phyloP scores from a whole-genome alignment of 2,113 vertebrate species.

The Ceratotherium simum region DNA sequence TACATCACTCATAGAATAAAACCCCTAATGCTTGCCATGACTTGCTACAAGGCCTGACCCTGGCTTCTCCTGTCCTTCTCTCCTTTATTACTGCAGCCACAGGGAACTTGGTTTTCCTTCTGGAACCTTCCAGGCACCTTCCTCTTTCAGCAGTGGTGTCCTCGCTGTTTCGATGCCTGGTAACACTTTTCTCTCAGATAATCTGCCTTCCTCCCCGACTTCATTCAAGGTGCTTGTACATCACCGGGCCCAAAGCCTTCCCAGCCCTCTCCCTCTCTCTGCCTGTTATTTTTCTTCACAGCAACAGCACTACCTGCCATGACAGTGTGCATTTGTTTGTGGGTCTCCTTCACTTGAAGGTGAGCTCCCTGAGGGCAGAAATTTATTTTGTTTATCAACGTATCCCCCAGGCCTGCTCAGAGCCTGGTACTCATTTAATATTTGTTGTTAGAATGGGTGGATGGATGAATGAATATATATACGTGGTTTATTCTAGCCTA shows the following conservation, averaged over 20 bases:
- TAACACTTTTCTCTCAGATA: neutral
- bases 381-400: too few relatives aligned
- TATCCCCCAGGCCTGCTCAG: neutral
- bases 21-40: neutral
- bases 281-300: neutral
- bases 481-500: neutral
- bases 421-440: neutral
- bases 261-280: neutral
- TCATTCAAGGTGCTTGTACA: fast-evolving
- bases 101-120: neutral
- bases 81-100: fast-evolving
- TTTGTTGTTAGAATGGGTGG: neutral
- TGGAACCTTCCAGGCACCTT: neutral
- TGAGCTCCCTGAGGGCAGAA: neutral
- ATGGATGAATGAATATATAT: neutral
- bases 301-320: neutral
- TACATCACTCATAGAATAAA: neutral
- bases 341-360: too few relatives aligned
- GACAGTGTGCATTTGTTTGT: too few relatives aligned
- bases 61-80: neutral
- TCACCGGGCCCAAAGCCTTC: neutral
- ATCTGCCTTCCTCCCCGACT: neutral
- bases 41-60: neutral
- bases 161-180: neutral
- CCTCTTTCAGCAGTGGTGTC: neutral